Evolutionary conservation across 2,888 invertebrate genomes (phyloP).

Genomic region (Dorcus hopei): DNA sequence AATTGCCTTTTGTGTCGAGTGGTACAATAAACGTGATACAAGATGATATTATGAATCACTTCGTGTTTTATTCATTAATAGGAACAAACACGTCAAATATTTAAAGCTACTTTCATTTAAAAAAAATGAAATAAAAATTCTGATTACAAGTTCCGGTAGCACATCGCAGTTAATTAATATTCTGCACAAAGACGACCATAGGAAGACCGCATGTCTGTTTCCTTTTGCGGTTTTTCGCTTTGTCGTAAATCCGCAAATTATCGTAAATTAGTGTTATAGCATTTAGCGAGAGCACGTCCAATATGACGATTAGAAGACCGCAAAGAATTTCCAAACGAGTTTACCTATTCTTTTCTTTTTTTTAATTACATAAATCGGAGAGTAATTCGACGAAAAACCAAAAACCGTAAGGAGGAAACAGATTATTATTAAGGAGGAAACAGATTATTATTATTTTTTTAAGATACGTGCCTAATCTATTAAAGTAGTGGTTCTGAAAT

Average conservation of each 20-base stretch:
- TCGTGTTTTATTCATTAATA: not conserved
- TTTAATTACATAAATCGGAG: not conserved
- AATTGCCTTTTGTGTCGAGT: too few species aligned
- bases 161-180: constrained; percentile 1
- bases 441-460: too few species aligned
- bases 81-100: not conserved
- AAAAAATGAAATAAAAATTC: not conserved
- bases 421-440: not conserved
- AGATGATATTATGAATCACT: not conserved
- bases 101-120: not conserved
- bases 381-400: not conserved
- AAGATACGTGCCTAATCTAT: too few species aligned
- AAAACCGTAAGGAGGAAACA: not conserved
- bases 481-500: too few species aligned
- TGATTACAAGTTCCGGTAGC: not conserved
- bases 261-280: constrained; percentile 14
- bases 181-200: constrained; percentile 15
- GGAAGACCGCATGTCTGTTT: constrained; percentile 24
- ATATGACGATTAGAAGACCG: constrained; percentile 5
- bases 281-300: constrained; percentile 3
- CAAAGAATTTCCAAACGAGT: constrained; percentile 13
- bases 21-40: too few species aligned
- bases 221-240: constrained; percentile 19
- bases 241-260: constrained; percentile 13
- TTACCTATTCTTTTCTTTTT: not conserved